A percentile compares a stretch with the other conserved stretches of the same genome.
These are phyloP conservation scores for Himalopsyche anomala DNA, from an alignment of 2,888 invertebrate genomes.

Conservation along the genomic window DNA sequence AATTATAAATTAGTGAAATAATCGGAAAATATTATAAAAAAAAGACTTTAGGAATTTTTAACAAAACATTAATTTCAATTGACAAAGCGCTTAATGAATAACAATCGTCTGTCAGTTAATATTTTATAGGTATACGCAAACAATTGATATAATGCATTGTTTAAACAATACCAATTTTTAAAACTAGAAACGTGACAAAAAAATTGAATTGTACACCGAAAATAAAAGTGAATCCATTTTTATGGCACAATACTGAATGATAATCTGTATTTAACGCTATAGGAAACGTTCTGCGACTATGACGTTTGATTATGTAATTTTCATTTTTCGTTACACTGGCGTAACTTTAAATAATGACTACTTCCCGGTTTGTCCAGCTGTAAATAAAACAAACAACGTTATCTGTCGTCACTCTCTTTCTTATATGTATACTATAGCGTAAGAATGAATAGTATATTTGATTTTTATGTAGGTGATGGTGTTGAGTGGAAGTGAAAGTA, in stretches of 20 bases:
- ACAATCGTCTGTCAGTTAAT: too few species aligned
- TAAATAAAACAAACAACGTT: background rate
- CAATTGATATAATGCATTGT: background rate
- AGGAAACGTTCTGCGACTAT: background rate
- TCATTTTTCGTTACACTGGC: background rate
- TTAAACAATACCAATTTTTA: background rate
- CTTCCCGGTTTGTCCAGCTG: background rate
- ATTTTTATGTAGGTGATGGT: background rate
- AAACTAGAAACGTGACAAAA: background rate
- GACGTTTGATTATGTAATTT: conserved; percentile 4
- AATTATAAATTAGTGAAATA: too few species aligned
- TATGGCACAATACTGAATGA: background rate
- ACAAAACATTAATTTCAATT: too few species aligned
- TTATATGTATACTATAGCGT: background rate
- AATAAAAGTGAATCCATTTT: conserved; percentile 7
- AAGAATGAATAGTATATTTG: background rate
- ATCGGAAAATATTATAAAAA: too few species aligned
- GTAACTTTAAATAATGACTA: background rate
- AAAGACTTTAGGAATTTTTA: too few species aligned
- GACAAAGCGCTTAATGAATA: too few species aligned
- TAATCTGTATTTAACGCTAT: background rate
- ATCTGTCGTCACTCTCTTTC: background rate
- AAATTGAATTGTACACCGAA: background rate
- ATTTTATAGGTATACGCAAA: too few species aligned
- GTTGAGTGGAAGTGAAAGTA: conserved; percentile 17